Conservation (phyloP, 2,797 vertebrate genomes). For the Propithecus perrieri region DNA sequence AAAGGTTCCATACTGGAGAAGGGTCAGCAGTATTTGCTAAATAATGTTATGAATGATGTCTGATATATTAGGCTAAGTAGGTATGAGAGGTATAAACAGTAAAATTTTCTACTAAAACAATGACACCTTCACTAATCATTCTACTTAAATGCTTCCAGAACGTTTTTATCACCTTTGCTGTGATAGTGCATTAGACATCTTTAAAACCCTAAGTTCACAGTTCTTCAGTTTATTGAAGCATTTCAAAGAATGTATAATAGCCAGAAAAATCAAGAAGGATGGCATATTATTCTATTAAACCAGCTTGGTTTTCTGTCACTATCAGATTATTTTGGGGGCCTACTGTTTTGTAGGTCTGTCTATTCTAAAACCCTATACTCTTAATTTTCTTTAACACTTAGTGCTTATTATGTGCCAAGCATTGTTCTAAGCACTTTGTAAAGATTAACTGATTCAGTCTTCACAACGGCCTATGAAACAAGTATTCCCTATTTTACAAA, state of each 20-base stretch:
- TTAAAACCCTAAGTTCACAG: neutral
- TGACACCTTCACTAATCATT: neutral
- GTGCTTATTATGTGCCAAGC: neutral
- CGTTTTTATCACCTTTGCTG: neutral
- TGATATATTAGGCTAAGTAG: neutral
- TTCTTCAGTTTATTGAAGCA: slow-evolving; percentile 22
- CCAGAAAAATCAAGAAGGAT: neutral
- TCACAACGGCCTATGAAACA: neutral
- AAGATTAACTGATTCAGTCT: neutral
- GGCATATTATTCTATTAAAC: neutral
- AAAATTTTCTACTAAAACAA: neutral
- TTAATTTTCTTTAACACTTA: neutral
- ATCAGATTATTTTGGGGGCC: neutral
- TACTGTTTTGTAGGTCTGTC: neutral
- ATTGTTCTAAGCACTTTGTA: neutral
- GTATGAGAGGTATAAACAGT: neutral
- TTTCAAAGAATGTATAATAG: slow-evolving; percentile 8
- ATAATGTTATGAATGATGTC: neutral
- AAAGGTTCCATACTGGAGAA: neutral
- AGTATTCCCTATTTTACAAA: neutral
- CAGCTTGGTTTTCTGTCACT: neutral
- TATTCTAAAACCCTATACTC: neutral
- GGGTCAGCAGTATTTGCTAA: neutral
- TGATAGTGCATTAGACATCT: neutral
- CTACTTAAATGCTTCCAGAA: neutral